These are phyloP conservation scores for Takifugu flavidus DNA, from an alignment of 2,113 vertebrate genomes.

Conservation along the genomic window DNA sequence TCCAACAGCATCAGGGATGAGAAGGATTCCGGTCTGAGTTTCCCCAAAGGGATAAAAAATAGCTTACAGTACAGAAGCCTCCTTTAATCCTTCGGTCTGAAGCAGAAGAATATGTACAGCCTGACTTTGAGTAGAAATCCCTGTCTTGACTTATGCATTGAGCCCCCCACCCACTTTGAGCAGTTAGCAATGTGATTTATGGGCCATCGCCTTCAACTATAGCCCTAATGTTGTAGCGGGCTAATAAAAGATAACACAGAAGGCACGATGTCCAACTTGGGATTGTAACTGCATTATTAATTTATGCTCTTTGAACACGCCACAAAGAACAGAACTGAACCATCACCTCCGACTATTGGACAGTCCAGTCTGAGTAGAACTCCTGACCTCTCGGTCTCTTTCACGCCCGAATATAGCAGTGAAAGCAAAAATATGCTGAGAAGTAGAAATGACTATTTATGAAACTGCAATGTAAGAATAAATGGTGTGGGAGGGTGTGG, in stretches of 20 bases:
- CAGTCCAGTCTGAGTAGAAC: neutral
- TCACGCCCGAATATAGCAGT: neutral
- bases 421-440: neutral
- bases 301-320: neutral
- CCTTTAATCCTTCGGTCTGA: constrained; percentile 29
- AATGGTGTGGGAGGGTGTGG: constrained; percentile 22
- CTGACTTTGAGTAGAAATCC: constrained; percentile 36
- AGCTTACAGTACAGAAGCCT: constrained; percentile 49
- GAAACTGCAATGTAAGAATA: constrained; percentile 13
- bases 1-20: constrained; percentile 22
- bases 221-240: constrained; percentile 24
- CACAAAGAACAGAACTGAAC: neutral
- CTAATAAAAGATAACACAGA: constrained; percentile 36
- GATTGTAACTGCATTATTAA: neutral
- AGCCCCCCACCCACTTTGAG: constrained; percentile 16
- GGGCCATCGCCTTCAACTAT: constrained; percentile 16
- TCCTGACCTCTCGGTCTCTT: neutral
- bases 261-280: neutral
- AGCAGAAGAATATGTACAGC: constrained; percentile 17
- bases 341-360: neutral
- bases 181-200: constrained; percentile 32
- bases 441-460: constrained; percentile 20
- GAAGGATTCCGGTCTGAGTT: constrained; percentile 45
- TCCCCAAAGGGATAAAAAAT: constrained; percentile 61
- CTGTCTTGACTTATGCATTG: constrained; percentile 25